phyloP scores from a whole-genome alignment of 2,113 vertebrate species.

The Holacanthus passer region DNA sequence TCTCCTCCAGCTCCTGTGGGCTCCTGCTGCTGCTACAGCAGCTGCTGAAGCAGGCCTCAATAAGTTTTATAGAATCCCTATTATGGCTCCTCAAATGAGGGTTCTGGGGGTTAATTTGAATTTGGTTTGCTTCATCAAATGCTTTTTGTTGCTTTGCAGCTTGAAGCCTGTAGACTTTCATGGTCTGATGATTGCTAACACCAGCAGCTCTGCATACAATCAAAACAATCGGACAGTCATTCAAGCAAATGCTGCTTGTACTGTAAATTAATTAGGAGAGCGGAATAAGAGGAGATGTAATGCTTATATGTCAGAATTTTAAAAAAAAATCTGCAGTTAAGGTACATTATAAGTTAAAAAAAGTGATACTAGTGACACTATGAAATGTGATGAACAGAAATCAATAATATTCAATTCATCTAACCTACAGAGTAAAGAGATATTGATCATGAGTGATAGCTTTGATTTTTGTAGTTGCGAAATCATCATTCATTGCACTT shows the following conservation, averaged over 20 bases:
- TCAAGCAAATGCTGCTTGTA: conserved; percentile 3
- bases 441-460: neutral
- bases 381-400: neutral
- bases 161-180: conserved; percentile 40
- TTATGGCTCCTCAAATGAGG: conserved; percentile 65
- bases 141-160: conserved; percentile 49
- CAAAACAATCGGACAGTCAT: conserved; percentile 6
- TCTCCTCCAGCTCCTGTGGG: conserved; percentile 31
- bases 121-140: conserved; percentile 65
- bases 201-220: conserved; percentile 1
- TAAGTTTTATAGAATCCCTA: conserved; percentile 67
- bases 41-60: conserved; percentile 59
- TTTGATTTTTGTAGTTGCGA: neutral
- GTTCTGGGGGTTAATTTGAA: conserved; percentile 72
- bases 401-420: neutral
- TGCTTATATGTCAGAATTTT: neutral
- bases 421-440: neutral
- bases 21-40: conserved; percentile 24
- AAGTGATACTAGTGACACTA: too few species aligned
- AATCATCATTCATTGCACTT: neutral
- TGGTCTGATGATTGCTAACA: conserved; percentile 26
- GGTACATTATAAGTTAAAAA: neutral
- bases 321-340: neutral
- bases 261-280: too few species aligned
- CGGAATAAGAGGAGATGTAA: neutral